A percentile compares a stretch with the other conserved stretches of the same genome.
These are phyloP conservation scores for Lochmaea crataegi DNA, from an alignment of 2,888 invertebrate genomes.

Conservation along the genomic window DNA sequence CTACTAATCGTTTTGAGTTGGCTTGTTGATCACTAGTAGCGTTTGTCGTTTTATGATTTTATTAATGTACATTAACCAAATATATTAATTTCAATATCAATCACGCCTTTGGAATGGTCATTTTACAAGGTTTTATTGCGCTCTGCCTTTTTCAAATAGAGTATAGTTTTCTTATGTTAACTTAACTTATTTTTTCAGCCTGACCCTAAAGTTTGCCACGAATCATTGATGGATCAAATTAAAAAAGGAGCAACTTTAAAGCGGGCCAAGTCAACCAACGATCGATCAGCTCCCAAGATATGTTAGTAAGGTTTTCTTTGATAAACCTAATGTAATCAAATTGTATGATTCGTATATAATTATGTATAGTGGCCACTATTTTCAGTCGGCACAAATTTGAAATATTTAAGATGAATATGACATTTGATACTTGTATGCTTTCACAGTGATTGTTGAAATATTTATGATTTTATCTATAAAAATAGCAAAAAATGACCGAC, in stretches of 20 bases:
- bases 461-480: no score
- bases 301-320: constrained; percentile 66
- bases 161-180: no score
- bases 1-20: no score
- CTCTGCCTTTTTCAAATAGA: no score
- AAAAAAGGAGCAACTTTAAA: constrained; percentile 86
- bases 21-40: no score
- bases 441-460: no score
- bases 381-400: neutral
- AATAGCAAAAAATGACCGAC: no score
- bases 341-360: constrained; percentile 21
- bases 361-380: constrained; percentile 4
- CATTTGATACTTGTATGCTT: neutral
- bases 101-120: no score
- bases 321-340: neutral
- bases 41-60: no score
- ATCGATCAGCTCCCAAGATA: constrained; percentile 90
- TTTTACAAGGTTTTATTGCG: no score
- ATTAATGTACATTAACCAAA: no score
- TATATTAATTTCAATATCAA: no score
- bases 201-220: constrained; percentile 83
- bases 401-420: neutral
- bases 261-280: constrained; percentile 81
- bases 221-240: constrained; percentile 95
- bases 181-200: constrained; percentile 69